Percentiles rank a stretch among this genome's conserved stretches.
Conservation (phyloP, 30 jellyfish, hydroid and myxozoan species). For the Hydractinia echinata region DNA sequence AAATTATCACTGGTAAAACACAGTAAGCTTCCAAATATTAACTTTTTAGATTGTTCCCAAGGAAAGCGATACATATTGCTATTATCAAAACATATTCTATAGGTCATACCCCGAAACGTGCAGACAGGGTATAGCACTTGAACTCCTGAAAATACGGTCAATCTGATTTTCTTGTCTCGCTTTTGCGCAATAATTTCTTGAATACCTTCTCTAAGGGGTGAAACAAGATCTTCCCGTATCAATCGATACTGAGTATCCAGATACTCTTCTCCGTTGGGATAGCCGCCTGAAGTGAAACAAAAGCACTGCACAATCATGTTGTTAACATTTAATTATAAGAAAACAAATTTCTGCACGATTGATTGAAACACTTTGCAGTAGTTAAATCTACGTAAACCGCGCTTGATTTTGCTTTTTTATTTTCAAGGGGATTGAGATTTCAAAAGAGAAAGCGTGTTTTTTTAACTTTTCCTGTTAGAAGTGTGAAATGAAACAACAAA, state of each 20-base stretch:
- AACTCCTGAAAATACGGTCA: conserved; percentile 34
- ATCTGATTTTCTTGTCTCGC: conserved; percentile 26
- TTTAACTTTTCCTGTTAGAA: no score
- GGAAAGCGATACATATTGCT: neutral
- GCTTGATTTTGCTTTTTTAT: no score
- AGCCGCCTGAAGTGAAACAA: conserved; percentile 26
- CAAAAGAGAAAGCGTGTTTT: no score
- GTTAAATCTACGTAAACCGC: no score
- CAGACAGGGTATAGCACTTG: conserved; percentile 33
- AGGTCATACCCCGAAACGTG: conserved; percentile 39
- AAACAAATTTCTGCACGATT: no score
- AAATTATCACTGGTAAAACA: conserved; percentile 53
- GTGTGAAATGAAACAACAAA: no score
- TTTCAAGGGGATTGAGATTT: no score
- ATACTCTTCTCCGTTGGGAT: conserved; percentile 49
- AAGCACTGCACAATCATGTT: no score
- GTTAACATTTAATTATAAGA: no score
- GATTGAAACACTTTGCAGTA: no score
- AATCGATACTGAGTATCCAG: conserved; percentile 55
- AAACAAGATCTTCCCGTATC: conserved; percentile 54
- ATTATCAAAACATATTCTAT: conserved; percentile 33
- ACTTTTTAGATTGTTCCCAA: conserved; percentile 56
- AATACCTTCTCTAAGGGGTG: conserved; percentile 58
- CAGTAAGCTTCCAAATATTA: conserved; percentile 58
- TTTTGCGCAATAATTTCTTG: conserved; percentile 30